Conservation (phyloP, 2,888 invertebrate genomes). For the Chesias legatella region DNA sequence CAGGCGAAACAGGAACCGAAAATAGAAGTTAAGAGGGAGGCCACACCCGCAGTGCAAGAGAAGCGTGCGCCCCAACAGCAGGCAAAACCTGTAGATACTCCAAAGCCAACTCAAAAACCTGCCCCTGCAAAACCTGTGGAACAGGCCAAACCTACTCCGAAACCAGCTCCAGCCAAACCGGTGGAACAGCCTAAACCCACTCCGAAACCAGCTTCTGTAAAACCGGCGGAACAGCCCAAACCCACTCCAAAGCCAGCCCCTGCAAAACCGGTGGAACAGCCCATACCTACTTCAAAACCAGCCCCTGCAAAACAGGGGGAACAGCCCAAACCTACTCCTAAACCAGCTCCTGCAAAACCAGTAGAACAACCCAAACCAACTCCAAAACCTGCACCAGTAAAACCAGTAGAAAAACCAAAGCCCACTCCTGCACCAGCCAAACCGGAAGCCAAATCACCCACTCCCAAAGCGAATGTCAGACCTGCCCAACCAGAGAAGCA, state of each 20-base stretch:
- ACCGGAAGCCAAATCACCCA: constrained; percentile 19
- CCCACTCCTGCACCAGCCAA: constrained; percentile 28
- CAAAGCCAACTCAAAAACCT: constrained; percentile 8
- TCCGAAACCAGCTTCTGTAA: constrained; percentile 7
- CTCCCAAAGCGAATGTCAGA: constrained; percentile 17
- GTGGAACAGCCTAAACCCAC: constrained; percentile 14
- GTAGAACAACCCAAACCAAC: constrained; percentile 14
- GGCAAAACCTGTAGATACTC: constrained; percentile 10
- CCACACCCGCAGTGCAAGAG: constrained; percentile 18
- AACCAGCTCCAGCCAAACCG: constrained; percentile 4
- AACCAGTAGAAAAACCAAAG: constrained; percentile 2
- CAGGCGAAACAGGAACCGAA: constrained; percentile 30
- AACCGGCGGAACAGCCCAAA: constrained; percentile 1
- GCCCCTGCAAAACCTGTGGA: constrained; percentile 11
- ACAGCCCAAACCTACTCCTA: constrained; percentile 7
- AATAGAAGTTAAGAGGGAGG: constrained; percentile 26
- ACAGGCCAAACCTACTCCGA: constrained; percentile 7
- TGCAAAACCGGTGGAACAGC: constrained; percentile 11
- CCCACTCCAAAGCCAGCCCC: constrained; percentile 3
- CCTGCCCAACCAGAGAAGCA: constrained; percentile 21
- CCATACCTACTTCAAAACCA: constrained; percentile 20
- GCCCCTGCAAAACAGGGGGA: constrained; percentile 10
- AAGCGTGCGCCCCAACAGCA: constrained; percentile 13
- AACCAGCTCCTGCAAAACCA: constrained; percentile 4
- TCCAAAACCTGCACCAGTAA: constrained; percentile 7